A percentile compares a stretch with the other conserved stretches of the same genome.
Conservation (phyloP, 2,113 vertebrate species). For the Arvicanthis niloticus region DNA sequence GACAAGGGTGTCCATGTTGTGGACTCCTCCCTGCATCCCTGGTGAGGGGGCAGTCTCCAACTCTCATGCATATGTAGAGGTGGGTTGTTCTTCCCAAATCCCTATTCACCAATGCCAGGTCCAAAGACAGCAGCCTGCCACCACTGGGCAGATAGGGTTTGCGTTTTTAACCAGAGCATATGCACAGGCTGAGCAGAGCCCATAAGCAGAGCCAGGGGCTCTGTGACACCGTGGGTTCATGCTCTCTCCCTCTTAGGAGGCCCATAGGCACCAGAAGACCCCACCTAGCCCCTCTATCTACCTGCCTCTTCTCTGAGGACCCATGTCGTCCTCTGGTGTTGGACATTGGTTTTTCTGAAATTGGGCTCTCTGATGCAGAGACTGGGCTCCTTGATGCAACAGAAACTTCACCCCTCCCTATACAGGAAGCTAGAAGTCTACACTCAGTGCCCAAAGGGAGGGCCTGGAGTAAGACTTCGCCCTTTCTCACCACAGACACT, state of each 20-base stretch:
- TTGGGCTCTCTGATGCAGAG: fast-evolving
- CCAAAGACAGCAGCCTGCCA: neutral
- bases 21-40: neutral
- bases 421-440: neutral
- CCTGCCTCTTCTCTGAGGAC: neutral
- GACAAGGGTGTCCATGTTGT: neutral
- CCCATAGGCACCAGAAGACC: neutral
- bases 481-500: neutral
- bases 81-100: too few relatives aligned
- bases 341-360: neutral
- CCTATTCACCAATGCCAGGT: neutral
- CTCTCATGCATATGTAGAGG: neutral
- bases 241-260: neutral
- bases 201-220: neutral
- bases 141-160: neutral
- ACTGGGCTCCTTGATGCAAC: neutral
- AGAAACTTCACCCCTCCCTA: neutral
- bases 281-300: too few relatives aligned
- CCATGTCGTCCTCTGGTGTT: neutral
- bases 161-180: neutral
- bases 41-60: too few relatives aligned
- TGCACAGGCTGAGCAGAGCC: neutral
- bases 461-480: too few relatives aligned
- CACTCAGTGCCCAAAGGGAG: neutral
- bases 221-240: too few relatives aligned